These are phyloP conservation scores for Ligdia adustata DNA, from an alignment of 2,888 invertebrate species.

Conservation along the genomic window DNA sequence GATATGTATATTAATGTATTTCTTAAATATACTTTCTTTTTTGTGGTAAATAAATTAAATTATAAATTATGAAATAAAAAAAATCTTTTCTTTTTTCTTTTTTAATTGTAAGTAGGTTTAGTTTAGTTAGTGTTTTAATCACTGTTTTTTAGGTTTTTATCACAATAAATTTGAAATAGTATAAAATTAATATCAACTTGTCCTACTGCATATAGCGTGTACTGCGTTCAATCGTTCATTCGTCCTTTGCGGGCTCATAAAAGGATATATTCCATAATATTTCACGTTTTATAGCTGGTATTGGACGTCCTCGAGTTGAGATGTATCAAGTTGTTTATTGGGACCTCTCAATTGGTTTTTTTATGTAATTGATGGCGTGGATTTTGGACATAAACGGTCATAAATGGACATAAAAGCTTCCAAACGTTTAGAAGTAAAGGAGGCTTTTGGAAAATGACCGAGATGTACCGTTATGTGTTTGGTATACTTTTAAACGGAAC, in stretches of 20 bases:
- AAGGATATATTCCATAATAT: conserved; percentile 33
- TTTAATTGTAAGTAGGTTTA: too few relatives aligned
- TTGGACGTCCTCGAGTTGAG: conserved; percentile 19
- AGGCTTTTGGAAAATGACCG: conserved; percentile 11
- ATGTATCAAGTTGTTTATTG: conserved; percentile 26
- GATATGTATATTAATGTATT: too few relatives aligned
- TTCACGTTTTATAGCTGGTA: conserved; percentile 31
- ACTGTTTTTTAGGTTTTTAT: background rate
- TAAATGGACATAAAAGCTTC: conserved; percentile 12
- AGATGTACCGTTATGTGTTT: background rate
- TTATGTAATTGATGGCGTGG: conserved; percentile 19
- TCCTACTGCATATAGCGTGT: conserved; percentile 1
- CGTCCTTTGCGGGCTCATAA: conserved; percentile 25
- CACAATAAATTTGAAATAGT: too few relatives aligned
- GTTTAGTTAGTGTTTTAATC: too few relatives aligned
- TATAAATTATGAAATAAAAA: too few relatives aligned
- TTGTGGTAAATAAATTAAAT: too few relatives aligned
- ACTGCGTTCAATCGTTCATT: conserved; percentile 14
- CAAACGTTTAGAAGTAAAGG: conserved; percentile 4
- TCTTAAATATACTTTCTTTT: too few relatives aligned
- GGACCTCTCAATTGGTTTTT: conserved; percentile 17
- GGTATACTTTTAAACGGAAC: background rate
- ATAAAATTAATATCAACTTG: too few relatives aligned
- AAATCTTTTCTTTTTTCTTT: background rate
- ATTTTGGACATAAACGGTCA: conserved; percentile 15